Evolutionary conservation across 2,888 invertebrate species (phyloP).

Genomic region (Prenolepis imparis): DNA sequence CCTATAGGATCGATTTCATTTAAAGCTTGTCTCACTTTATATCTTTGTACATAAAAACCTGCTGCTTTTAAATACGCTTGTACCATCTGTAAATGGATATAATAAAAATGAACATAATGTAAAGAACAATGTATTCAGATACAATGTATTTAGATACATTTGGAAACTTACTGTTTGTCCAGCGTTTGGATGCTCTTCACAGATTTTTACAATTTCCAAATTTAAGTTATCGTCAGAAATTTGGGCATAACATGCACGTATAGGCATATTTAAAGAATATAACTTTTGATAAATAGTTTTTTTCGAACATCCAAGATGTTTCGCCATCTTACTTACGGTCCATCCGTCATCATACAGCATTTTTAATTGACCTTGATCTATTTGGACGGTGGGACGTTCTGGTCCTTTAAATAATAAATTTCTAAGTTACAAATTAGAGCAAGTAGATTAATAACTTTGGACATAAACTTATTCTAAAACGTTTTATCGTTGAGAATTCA

Average conservation of each 20-base stretch:
- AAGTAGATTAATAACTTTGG: neutral
- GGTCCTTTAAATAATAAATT: constrained; percentile 8
- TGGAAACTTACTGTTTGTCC: constrained; percentile 2
- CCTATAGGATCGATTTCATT: neutral
- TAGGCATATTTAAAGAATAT: constrained; percentile 1
- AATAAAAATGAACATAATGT: neutral
- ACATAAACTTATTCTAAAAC: neutral
- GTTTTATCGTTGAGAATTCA: no score
- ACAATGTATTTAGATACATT: neutral
- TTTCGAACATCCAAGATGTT: neutral
- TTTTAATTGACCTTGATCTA: neutral
- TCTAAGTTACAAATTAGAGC: neutral
- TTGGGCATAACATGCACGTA: neutral
- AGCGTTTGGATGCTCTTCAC: neutral
- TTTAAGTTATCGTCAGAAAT: neutral
- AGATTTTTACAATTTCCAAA: neutral
- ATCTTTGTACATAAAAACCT: constrained; percentile 8
- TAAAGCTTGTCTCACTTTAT: neutral
- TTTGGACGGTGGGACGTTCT: neutral
- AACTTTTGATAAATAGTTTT: neutral
- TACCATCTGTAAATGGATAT: neutral
- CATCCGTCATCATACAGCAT: neutral
- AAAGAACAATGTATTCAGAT: neutral
- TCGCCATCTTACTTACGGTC: neutral
- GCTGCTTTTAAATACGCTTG: neutral